Conservation (phyloP, 2,797 vertebrate genomes). For the Sebastes vulpes region DNA sequence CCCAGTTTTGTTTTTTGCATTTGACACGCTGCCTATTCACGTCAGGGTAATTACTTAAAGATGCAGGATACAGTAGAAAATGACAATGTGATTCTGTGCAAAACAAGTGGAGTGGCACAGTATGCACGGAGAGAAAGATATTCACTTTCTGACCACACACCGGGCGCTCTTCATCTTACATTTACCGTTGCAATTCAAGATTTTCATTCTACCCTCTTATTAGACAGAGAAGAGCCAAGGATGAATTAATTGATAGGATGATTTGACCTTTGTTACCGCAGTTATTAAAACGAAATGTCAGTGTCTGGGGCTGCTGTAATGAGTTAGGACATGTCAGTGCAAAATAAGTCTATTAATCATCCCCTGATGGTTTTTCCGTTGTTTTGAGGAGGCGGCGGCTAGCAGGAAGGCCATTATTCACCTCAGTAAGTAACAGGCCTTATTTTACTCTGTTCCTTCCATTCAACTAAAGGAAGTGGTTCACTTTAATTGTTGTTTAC, state of each 20-base stretch:
- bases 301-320: conserved; percentile 48
- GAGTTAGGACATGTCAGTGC: conserved; percentile 56
- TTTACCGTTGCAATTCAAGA: conserved; percentile 19
- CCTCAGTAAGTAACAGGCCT: background rate
- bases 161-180: background rate
- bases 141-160: background rate
- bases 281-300: conserved; percentile 70
- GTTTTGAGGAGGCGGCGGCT: conserved; percentile 3
- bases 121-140: background rate
- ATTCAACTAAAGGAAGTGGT: conserved; percentile 35
- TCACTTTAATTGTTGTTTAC: conserved; percentile 43
- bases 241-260: conserved; percentile 53
- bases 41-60: background rate
- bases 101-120: background rate
- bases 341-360: conserved; percentile 62
- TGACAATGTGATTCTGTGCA: background rate
- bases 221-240: conserved; percentile 13
- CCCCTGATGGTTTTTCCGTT: conserved; percentile 9
- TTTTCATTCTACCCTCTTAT: background rate
- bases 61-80: background rate
- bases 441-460: conserved; percentile 27
- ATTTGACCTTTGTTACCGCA: conserved; percentile 61
- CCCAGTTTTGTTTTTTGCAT: background rate
- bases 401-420: conserved; percentile 42
- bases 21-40: background rate